A percentile compares a stretch with the other conserved stretches of the same genome.
These are phyloP conservation scores for Hydrolagus colliei DNA, from an alignment of 2,797 vertebrate genomes.

Conservation along the genomic window DNA sequence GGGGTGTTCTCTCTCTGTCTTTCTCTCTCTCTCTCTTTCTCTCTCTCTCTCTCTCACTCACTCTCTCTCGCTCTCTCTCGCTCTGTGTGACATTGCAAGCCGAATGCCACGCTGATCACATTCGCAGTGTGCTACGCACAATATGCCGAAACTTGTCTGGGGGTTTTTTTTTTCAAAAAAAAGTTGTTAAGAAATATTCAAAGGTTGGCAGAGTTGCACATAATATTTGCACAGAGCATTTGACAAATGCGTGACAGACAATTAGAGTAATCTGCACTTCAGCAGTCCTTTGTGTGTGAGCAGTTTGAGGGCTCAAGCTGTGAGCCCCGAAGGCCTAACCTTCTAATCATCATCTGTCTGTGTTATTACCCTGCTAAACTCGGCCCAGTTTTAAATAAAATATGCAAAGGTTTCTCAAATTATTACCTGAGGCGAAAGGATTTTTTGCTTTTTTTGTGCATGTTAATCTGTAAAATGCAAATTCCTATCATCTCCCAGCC, in stretches of 20 bases:
- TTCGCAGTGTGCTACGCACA: slow-evolving; percentile 24
- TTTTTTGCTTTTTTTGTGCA: slow-evolving; percentile 55
- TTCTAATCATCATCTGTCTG: slow-evolving; percentile 54
- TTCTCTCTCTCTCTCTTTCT: no score
- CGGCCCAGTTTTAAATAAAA: slow-evolving; percentile 66
- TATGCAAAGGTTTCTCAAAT: slow-evolving; percentile 70
- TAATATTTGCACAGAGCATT: slow-evolving; percentile 33
- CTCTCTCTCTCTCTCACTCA: no score
- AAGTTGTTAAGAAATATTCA: slow-evolving; percentile 31
- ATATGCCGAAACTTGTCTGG: slow-evolving; percentile 30
- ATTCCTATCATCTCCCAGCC: slow-evolving; percentile 42
- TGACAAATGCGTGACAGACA: slow-evolving; percentile 31
- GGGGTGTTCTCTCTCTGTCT: neutral
- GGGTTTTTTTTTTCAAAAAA: slow-evolving; percentile 10
- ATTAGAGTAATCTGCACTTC: slow-evolving; percentile 32
- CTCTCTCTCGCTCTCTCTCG: no score
- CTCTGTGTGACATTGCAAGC: slow-evolving; percentile 5
- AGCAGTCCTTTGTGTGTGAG: slow-evolving; percentile 32
- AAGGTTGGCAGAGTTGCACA: slow-evolving; percentile 31
- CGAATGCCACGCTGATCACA: slow-evolving; percentile 12
- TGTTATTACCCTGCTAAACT: slow-evolving; percentile 63
- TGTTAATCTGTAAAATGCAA: slow-evolving; percentile 68
- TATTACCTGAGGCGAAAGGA: slow-evolving; percentile 56
- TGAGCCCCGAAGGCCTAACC: slow-evolving; percentile 51
- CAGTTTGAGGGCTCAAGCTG: slow-evolving; percentile 39